Conservation (phyloP, 2,797 vertebrate species). For the Megaceryle alcyon region DNA sequence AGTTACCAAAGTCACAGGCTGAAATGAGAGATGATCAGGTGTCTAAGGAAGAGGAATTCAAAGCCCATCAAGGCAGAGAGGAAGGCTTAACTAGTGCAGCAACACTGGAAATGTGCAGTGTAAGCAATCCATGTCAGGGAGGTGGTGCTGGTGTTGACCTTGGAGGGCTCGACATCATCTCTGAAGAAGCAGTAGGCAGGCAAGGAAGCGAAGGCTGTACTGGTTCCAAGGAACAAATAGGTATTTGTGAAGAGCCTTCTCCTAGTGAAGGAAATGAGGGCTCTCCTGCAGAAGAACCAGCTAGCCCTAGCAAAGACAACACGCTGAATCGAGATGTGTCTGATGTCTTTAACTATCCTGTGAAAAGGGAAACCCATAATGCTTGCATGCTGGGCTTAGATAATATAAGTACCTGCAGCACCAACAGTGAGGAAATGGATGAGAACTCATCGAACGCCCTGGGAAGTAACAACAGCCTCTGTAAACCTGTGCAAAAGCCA, state of each 20-base stretch:
- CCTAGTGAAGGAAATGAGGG: not conserved
- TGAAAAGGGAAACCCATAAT: conserved; percentile 29
- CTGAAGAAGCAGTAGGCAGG: not conserved
- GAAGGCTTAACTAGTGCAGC: not conserved
- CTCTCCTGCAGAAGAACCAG: not conserved
- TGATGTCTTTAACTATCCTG: conserved; percentile 11
- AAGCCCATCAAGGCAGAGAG: not conserved
- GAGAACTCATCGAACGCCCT: not conserved
- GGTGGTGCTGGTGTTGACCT: not conserved
- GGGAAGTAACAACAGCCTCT: conserved; percentile 55
- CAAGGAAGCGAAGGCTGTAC: not conserved
- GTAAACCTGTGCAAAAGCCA: conserved; percentile 76
- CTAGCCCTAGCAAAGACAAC: conserved; percentile 1
- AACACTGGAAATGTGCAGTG: not conserved
- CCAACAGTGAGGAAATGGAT: conserved; percentile 49
- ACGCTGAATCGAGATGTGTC: not conserved
- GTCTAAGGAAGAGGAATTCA: not conserved
- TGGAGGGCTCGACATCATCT: not conserved
- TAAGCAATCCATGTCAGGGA: not conserved
- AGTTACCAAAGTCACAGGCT: not conserved
- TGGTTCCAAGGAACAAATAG: not conserved
- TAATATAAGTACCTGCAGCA: conserved; percentile 61
- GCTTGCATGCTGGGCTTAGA: conserved; percentile 41
- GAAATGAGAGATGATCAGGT: not conserved
- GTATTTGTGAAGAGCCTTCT: conserved; percentile 41